Percentiles rank a stretch among this genome's conserved stretches.
These are phyloP conservation scores for Cairina moschata DNA, from an alignment of 2,113 vertebrate species.

Conservation along the genomic window DNA sequence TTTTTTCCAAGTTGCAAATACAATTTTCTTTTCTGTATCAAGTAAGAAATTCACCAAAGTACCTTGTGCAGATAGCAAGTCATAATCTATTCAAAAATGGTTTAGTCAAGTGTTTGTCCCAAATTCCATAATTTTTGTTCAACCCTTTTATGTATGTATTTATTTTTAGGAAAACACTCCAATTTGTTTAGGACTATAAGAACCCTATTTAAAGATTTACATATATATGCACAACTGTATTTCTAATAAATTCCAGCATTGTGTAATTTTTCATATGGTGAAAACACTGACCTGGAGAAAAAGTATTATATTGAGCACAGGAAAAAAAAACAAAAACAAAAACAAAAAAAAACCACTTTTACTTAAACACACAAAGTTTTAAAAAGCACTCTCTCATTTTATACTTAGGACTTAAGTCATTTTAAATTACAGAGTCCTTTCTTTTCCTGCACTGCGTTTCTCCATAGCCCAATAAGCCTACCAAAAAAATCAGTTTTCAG, in stretches of 20 bases:
- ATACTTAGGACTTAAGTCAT: not conserved
- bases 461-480: not conserved
- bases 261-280: not conserved
- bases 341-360: not conserved
- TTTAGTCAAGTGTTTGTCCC: not conserved
- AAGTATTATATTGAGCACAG: not conserved
- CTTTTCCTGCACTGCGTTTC: not conserved
- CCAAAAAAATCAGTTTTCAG: not conserved
- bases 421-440: not conserved
- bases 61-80: not conserved
- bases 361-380: not conserved
- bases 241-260: too few relatives aligned
- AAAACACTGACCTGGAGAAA: not conserved
- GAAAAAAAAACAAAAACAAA: not conserved
- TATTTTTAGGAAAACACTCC: not conserved
- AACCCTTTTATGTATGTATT: not conserved
- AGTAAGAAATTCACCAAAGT: not conserved
- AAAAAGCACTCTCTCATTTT: not conserved
- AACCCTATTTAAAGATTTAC: not conserved
- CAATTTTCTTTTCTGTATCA: not conserved
- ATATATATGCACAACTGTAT: too few relatives aligned
- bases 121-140: not conserved
- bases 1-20: not conserved
- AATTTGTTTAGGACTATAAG: not conserved
- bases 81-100: not conserved